Base-by-base conservation (phyloP, 2,113 vertebrate species). In the Ranitomeya variabilis region DNA sequence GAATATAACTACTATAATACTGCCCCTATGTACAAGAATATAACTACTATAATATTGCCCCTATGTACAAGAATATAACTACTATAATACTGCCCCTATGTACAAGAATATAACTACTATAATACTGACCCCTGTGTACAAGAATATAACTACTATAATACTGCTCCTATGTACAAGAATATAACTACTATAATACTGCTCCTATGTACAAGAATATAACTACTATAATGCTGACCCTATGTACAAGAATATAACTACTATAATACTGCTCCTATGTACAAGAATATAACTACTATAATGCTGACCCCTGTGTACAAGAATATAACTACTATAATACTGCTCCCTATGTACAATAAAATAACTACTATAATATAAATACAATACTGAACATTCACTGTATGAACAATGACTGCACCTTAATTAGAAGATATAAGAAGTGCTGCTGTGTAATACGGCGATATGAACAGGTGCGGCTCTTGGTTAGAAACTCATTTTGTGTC, bases 61-160 rank as follows among this genome's bases (percentile, higher is more conserved):
- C 64, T n/a, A n/a, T n/a, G 8, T 66, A 10, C 21, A 66, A 66
- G 62, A 67, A 67, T 67, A n/a, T 67, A 67, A 23, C 21, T 67
- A 23, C 21, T 67, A 67, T 67, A 67, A 67, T 67, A 67, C 64
- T 67, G 21, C 26, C 26, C 26, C 26, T 31, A 31, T 31, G 26
- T 31, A 31, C 26, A 31, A 31, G 26, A 31, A 31, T 31, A 31
- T 31, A 31, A 31, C 26, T 31, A 31, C 26, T 31, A 31, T 31
- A 31, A 31, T 16, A 71, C 31, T 71, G 13, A n/a, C 21, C 21
- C 14, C 64, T n/a, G 10, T n/a, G 8, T 66, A 10, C 21, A 66
- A n/a, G 62, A 67, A 67, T 67, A n/a, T 67, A 67, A 67, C 64
- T 67, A 23, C 21, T 67, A 67, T 67, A 67, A 67, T 67, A 67